Base-by-base conservation (phyloP, 2,888 invertebrate species). In the Vanessa cardui region DNA sequence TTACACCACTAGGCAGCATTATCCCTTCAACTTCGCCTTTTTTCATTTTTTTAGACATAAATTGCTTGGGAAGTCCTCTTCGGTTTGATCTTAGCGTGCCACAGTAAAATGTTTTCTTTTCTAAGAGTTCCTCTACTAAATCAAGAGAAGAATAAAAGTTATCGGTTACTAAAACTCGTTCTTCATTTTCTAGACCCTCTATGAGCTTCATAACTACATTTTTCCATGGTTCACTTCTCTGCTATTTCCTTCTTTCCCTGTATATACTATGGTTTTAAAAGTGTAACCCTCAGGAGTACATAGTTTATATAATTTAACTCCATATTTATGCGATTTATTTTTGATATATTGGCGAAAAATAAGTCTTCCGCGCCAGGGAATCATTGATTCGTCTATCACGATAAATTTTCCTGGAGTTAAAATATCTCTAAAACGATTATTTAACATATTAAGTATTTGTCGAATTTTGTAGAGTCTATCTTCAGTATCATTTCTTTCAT, bases 281-380 rank as follows among this genome's bases (percentile, higher is more conserved):
- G 70, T 71, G 31, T 72, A 74, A 9, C 72, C 71, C 59, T 72
- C 69, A 20, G 67, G 69, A 60, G 72, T 74, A 52, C 68, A 74
- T n/a, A 74, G 21, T 56, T 73, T 72, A 46, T 66, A 68, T 58
- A 66, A 54, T 26, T 71, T 81, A 21, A 80, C 67, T 2, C 79
- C 78, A 68, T 78, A 82, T 56, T 73, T 74, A 59, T 77, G 76
- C 20, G 73, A 52, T 64, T 80, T 83, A 59, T 73, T 75, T 39
- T 76, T 75, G 33, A 80, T 81, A 63, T 80, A 83, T 66, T 82
- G 81, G 6, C 76, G 73, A 66, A 80, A 78, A 21, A 63, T 59
- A 16, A 83, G 71, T 62, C 78, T 72, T 15, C 78, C 78, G 54
- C 78, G 68, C 74, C 76, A 80, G 50, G 77, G 77, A 50, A 80